phyloP scores from a whole-genome alignment of 2,888 invertebrate genomes.

The Drosophila antonietae region DNA sequence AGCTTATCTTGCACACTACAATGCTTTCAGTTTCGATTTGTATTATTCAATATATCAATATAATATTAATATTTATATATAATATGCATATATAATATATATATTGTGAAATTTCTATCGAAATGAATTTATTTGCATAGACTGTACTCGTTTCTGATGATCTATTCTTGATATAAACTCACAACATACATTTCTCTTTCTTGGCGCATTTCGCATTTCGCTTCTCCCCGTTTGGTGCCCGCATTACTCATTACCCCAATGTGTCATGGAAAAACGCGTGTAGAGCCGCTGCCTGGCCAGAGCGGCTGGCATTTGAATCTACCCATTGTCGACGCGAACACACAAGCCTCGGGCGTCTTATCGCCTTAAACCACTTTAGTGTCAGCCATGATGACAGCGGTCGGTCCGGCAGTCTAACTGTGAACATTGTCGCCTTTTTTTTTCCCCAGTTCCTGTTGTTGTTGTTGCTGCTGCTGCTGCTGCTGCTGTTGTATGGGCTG shows the following conservation, averaged over 20 bases:
- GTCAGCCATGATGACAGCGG: constrained; percentile 83
- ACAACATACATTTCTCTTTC: neutral
- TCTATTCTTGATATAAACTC: neutral
- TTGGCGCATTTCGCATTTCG: neutral
- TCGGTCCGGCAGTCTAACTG: constrained; percentile 62
- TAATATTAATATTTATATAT: no score
- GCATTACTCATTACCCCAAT: constrained; percentile 30
- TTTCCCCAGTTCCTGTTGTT: constrained; percentile 13
- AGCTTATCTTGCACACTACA: no score
- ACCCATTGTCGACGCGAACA: constrained; percentile 22
- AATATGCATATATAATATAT: no score
- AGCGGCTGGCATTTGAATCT: constrained; percentile 4
- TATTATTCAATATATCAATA: no score
- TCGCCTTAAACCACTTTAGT: constrained; percentile 83
- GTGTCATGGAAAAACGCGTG: constrained; percentile 44
- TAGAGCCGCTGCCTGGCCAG: neutral
- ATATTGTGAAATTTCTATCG: no score
- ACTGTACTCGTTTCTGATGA: neutral
- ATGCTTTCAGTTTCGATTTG: no score
- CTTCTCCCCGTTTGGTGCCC: neutral
- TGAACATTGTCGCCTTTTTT: constrained; percentile 72
- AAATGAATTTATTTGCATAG: neutral
- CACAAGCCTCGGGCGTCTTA: constrained; percentile 70
- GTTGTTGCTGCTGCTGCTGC: constrained; percentile 22
- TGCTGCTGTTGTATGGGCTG: constrained; percentile 41